A percentile compares a stretch with the other conserved stretches of the same genome.
Evolutionary conservation across 2,888 invertebrate species (phyloP).

Genomic region (Sceliomorpha sp.): DNA sequence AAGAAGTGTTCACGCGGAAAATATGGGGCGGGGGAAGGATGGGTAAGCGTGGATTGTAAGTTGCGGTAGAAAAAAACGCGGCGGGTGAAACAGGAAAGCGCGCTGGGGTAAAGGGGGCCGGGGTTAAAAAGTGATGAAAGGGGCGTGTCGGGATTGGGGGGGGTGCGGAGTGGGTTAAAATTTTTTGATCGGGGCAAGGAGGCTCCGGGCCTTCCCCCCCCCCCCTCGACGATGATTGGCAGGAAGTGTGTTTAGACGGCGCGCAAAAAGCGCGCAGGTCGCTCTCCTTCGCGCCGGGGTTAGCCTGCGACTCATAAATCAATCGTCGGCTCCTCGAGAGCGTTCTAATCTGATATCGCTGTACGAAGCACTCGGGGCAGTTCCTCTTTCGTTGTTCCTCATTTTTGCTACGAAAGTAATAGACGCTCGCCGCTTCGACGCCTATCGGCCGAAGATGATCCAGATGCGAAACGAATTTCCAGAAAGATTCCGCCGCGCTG

Average conservation of each 20-base stretch:
- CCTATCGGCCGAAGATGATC: slow-evolving; percentile 33
- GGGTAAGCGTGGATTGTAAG: too few relatives aligned
- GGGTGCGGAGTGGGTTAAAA: too few relatives aligned
- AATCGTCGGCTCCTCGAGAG: slow-evolving; percentile 25
- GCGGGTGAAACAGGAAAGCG: too few relatives aligned
- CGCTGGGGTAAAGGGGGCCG: too few relatives aligned
- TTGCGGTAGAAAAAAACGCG: too few relatives aligned
- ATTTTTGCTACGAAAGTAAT: slow-evolving; percentile 26
- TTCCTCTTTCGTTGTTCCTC: neutral
- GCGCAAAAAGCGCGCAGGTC: slow-evolving; percentile 6
- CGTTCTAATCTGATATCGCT: slow-evolving; percentile 40
- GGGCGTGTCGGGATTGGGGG: too few relatives aligned
- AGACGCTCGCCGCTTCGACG: slow-evolving; percentile 8
- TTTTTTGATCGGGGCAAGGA: too few relatives aligned
- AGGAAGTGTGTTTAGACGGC: slow-evolving; percentile 27
- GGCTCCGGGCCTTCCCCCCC: too few relatives aligned
- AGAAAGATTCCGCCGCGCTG: slow-evolving; percentile 24
- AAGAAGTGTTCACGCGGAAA: too few relatives aligned
- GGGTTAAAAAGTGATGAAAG: too few relatives aligned
- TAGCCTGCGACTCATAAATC: slow-evolving; percentile 28
- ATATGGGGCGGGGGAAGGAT: too few relatives aligned
- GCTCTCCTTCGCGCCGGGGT: neutral
- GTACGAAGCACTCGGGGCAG: slow-evolving; percentile 8
- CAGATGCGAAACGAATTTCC: slow-evolving; percentile 52
- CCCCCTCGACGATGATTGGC: too few relatives aligned